Evolutionary conservation across 2,797 vertebrate species (phyloP), one percentile per base, ranked within the genome.

Genomic region (Vireo griseus): DNA sequence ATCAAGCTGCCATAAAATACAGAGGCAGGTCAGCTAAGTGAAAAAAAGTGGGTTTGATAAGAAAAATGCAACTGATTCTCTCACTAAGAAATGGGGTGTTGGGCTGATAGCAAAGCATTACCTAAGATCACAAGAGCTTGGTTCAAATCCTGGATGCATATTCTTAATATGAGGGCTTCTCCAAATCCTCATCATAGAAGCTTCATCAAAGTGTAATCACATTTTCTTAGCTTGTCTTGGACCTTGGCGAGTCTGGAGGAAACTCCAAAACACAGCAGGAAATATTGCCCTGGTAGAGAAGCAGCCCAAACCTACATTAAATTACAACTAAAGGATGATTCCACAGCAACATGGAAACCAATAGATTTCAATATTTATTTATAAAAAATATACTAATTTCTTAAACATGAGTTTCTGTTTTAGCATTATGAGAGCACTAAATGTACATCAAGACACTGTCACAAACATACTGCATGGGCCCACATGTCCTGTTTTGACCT

Each of bases 51-150:
- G 1, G 2, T 73, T 69, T 39, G 7, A 28, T 6, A 19, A 6
- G 37, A 84, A 69, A 95, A 72, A 10, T 0, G 0, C 18, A 39
- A 50, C 22, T 4, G 11, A 48, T 59, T 59, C 40, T 44, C 9
- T 5, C 45, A 42, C 24, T 55, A 37, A n/a, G 28, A 82, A 6
- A 33, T 0, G 0, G 7, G 12, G 4, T 4, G 7, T 26, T 62
- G 47, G 58, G 18, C 66, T 59, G 39, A 31, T 6, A 7, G 13
- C 8, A 62, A 69, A 80, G 55, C 13, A 22, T 40, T 44, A 42
- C 16, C 20, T 26, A 61, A 42, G 19, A 31, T 10, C 29, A 50
- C 35, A 25, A 72, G 22, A 39, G 9, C 29, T 62, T 39, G 9
- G 16, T 79, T 85, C 48, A 69, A 80, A 51, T 39, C 31, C 47